A percentile compares a stretch with the other conserved stretches of the same genome.
Evolutionary conservation across 1,140 invertebrate species (phyloP).

Genomic region (Vanessa atalanta): DNA sequence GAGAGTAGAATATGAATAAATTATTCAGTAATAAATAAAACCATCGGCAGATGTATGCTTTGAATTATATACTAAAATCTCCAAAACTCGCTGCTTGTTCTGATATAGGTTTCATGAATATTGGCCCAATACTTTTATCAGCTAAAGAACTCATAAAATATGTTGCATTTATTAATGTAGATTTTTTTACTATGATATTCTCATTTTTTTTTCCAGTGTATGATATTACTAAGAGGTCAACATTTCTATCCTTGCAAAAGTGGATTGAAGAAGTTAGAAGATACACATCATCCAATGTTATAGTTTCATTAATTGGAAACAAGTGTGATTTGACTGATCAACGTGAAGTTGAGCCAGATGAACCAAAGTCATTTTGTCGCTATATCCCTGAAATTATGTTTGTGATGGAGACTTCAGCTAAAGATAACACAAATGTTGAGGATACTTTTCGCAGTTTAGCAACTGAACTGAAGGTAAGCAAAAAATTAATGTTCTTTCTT

Average conservation of each 20-base stretch:
- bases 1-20: too few relatives aligned
- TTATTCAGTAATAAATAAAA: too few relatives aligned
- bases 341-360: slow-evolving; percentile 90
- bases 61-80: too few relatives aligned
- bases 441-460: slow-evolving; percentile 94
- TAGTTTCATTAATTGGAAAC: slow-evolving; percentile 94
- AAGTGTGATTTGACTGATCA: slow-evolving; percentile 92
- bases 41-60: too few relatives aligned
- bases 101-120: too few relatives aligned
- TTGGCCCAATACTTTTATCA: too few relatives aligned
- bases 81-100: too few relatives aligned
- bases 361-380: slow-evolving; percentile 91
- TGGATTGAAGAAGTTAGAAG: slow-evolving; percentile 97
- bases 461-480: slow-evolving; percentile 89
- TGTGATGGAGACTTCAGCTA: slow-evolving; percentile 95
- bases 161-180: too few relatives aligned
- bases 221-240: slow-evolving; percentile 95
- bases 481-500: background rate
- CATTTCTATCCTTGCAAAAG: slow-evolving; percentile 93
- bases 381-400: slow-evolving; percentile 92
- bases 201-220: slow-evolving; percentile 85
- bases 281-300: slow-evolving; percentile 94
- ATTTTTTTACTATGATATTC: background rate
- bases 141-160: too few relatives aligned
- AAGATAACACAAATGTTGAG: slow-evolving; percentile 96